Evolutionary conservation across 2,888 invertebrate genomes (phyloP).

Genomic region (Acrobasis suavella): DNA sequence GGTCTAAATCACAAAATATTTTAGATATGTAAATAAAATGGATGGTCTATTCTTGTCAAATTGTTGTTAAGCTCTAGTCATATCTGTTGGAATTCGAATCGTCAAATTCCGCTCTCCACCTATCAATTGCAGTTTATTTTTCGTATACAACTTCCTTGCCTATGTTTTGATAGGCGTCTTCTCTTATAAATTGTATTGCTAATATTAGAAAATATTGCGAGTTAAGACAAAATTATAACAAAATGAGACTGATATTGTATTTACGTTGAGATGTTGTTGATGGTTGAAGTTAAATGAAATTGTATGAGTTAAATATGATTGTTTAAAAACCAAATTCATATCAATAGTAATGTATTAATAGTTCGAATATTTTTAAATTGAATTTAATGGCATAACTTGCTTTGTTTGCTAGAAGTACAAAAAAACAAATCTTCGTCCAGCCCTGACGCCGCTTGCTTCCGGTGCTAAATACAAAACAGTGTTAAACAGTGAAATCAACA

Average conservation of each 20-base stretch:
- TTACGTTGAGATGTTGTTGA: conserved; percentile 52
- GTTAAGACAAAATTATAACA: conserved; percentile 49
- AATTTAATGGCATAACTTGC: conserved; percentile 11
- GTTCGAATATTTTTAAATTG: not conserved
- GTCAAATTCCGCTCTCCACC: conserved; percentile 12
- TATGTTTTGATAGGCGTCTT: conserved; percentile 2
- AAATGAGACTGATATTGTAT: conserved; percentile 72
- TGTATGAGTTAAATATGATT: conserved; percentile 30
- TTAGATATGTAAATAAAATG: conserved; percentile 33
- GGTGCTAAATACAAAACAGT: conserved; percentile 50
- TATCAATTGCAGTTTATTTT: not conserved
- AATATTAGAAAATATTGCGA: conserved; percentile 36
- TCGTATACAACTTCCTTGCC: not conserved
- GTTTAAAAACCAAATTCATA: conserved; percentile 23
- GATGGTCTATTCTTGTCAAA: conserved; percentile 42
- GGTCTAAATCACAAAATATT: conserved; percentile 28
- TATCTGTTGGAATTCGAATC: conserved; percentile 22
- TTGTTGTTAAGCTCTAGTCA: conserved; percentile 52
- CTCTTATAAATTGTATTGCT: not conserved
- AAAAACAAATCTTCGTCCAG: conserved; percentile 54
- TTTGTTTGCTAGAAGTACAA: conserved; percentile 52
- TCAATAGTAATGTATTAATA: not conserved
- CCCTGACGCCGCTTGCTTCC: conserved; percentile 57
- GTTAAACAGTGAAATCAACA: conserved; percentile 26
- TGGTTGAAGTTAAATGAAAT: conserved; percentile 41